Percentiles rank a stretch among this genome's conserved stretches.
These are phyloP conservation scores for Perodicticus potto DNA, from an alignment of 2,797 vertebrate species.

Conservation along the genomic window DNA sequence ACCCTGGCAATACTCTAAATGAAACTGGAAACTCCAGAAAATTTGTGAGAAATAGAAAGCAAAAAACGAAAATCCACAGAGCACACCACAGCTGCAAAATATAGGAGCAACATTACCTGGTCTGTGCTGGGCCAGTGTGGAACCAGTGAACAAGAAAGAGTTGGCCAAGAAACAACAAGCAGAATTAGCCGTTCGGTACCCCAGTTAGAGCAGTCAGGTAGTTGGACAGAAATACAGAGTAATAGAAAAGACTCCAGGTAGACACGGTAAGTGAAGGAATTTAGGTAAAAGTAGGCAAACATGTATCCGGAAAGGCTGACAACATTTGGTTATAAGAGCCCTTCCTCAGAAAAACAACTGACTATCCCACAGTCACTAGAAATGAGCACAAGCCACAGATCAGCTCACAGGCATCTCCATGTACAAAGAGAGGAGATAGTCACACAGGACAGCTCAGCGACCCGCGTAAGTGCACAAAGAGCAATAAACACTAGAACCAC, in stretches of 20 bases:
- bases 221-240: not conserved
- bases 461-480: not conserved
- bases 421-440: not conserved
- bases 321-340: not conserved
- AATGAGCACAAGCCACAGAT: not conserved
- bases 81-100: not conserved
- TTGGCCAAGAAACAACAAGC: not conserved
- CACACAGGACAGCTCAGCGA: not conserved
- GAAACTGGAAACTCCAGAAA: not conserved
- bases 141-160: not conserved
- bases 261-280: not conserved
- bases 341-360: not conserved
- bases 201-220: not conserved
- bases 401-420: not conserved
- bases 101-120: not conserved
- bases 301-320: not conserved
- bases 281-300: not conserved
- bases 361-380: not conserved
- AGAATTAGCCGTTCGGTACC: not conserved
- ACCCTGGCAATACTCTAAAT: too few species aligned
- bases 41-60: not conserved
- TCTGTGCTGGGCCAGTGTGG: not conserved
- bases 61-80: not conserved
- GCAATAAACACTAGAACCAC: not conserved
- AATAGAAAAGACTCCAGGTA: not conserved